These are phyloP conservation scores for Mustela lutreola DNA, from an alignment of 2,113 vertebrate genomes.

Conservation along the genomic window DNA sequence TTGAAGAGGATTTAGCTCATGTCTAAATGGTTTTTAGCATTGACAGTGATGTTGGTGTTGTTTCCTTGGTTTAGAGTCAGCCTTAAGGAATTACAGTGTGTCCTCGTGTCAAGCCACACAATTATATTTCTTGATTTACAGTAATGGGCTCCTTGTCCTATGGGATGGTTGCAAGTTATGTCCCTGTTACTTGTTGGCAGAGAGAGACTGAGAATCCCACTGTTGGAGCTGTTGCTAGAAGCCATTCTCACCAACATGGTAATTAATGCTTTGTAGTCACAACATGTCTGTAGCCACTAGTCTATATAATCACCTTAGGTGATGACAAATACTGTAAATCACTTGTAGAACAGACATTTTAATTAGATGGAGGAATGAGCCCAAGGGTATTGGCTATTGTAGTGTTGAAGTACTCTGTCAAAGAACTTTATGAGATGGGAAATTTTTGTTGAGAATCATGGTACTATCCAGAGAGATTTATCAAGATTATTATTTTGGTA, in stretches of 20 bases:
- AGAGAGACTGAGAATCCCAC: conserved; percentile 31
- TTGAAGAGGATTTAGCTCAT: conserved; percentile 49
- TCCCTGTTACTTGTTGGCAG: not conserved
- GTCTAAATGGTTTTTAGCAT: not conserved
- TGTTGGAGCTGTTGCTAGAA: conserved; percentile 64
- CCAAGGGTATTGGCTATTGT: conserved; percentile 41
- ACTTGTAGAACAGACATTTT: conserved; percentile 72
- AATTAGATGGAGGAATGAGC: conserved; percentile 72
- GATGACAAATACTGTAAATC: conserved; percentile 76
- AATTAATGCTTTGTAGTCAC: conserved; percentile 71
- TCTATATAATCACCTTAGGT: conserved; percentile 62
- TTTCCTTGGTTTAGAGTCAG: conserved; percentile 54
- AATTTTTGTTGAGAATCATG: conserved; percentile 61
- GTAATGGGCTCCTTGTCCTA: not conserved
- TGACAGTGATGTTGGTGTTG: not conserved
- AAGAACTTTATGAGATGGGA: conserved; percentile 58
- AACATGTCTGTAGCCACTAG: conserved; percentile 53
- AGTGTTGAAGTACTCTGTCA: conserved; percentile 52
- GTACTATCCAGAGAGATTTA: conserved; percentile 7
- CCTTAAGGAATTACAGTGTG: conserved; percentile 29
- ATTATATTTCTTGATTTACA: conserved; percentile 63
- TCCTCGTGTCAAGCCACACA: not conserved
- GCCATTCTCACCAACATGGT: conserved; percentile 40
- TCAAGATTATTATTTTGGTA: not conserved
- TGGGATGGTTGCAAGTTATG: conserved; percentile 35